A percentile compares a stretch with the other conserved stretches of the same genome.
These are phyloP conservation scores for Tokudaia muenninki DNA, from an alignment of 2,797 vertebrate genomes.

Conservation along the genomic window DNA sequence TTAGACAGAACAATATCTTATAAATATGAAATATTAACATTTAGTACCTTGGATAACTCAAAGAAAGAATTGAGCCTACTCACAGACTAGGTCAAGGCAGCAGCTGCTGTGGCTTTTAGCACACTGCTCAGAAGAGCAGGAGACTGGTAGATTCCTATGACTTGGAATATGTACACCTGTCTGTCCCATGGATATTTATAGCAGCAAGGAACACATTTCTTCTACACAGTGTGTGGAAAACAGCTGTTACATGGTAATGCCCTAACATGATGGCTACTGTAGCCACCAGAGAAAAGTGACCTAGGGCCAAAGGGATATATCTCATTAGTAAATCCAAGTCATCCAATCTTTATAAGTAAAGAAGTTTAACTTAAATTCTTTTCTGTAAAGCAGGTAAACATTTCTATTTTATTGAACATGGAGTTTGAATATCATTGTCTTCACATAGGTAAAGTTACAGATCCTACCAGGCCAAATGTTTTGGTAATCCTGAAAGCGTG, in stretches of 20 bases:
- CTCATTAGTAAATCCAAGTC: slow-evolving; percentile 65
- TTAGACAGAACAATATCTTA: not conserved
- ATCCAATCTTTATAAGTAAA: slow-evolving; percentile 12
- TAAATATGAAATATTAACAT: not conserved
- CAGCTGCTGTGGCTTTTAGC: slow-evolving; percentile 70
- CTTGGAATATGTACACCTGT: slow-evolving; percentile 77
- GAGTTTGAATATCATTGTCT: not conserved
- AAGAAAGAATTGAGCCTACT: not conserved
- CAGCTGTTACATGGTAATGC: slow-evolving; percentile 71
- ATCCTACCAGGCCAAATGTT: not conserved
- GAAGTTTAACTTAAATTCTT: not conserved
- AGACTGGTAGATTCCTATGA: slow-evolving; percentile 54
- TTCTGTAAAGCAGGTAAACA: slow-evolving; percentile 24
- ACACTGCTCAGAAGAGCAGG: slow-evolving; percentile 36
- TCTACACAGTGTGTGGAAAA: slow-evolving; percentile 57
- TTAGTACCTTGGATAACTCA: not conserved
- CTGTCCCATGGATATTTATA: slow-evolving; percentile 80
- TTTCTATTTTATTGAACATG: not conserved
- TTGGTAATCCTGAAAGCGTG: slow-evolving; percentile 35
- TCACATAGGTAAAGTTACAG: slow-evolving; percentile 56
- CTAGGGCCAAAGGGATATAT: slow-evolving; percentile 21
- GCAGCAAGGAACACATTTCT: slow-evolving; percentile 69
- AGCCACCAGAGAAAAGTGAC: slow-evolving; percentile 56
- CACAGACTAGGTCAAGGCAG: slow-evolving; percentile 16
- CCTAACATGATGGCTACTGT: slow-evolving; percentile 50